Percentiles rank a stretch among this genome's conserved stretches.
Conservation (phyloP, 2,113 vertebrate species). For the Rissa tridactyla region DNA sequence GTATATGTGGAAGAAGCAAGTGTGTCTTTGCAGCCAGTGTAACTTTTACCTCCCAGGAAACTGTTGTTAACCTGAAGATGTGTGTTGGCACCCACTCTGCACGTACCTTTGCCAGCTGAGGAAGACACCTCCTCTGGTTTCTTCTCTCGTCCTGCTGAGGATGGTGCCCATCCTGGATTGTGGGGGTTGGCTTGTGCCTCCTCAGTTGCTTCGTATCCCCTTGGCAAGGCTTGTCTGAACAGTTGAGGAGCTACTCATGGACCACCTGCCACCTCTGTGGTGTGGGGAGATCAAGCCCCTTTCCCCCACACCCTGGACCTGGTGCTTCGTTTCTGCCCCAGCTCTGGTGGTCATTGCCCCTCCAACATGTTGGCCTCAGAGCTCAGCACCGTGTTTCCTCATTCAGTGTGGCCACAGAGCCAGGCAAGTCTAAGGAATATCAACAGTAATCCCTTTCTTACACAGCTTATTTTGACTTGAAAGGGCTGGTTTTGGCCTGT, state of each 20-base stretch:
- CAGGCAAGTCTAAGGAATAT: not conserved
- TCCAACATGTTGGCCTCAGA: not conserved
- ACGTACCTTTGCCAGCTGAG: not conserved
- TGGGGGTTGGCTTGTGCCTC: not conserved
- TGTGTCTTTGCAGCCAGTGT: not conserved
- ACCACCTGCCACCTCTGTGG: not conserved
- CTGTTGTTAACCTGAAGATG: not conserved
- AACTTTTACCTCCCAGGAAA: not conserved
- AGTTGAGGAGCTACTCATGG: rapidly evolving
- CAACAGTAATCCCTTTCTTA: not conserved
- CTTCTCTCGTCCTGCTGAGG: not conserved
- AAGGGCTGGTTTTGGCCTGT: not conserved
- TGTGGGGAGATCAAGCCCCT: not conserved
- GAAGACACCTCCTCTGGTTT: not conserved
- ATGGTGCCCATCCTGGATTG: not conserved
- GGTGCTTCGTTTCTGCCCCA: not conserved
- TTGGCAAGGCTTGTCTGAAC: not conserved
- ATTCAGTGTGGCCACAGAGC: not conserved
- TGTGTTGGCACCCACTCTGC: not conserved
- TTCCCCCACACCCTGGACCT: not conserved
- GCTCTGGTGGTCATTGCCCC: not conserved
- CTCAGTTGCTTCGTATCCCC: not conserved
- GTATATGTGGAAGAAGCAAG: not conserved
- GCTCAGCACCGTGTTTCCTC: not conserved
- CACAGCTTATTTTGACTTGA: not conserved